Base-by-base conservation (phyloP, 2,888 invertebrate species). In the Lithodes maja region DNA sequence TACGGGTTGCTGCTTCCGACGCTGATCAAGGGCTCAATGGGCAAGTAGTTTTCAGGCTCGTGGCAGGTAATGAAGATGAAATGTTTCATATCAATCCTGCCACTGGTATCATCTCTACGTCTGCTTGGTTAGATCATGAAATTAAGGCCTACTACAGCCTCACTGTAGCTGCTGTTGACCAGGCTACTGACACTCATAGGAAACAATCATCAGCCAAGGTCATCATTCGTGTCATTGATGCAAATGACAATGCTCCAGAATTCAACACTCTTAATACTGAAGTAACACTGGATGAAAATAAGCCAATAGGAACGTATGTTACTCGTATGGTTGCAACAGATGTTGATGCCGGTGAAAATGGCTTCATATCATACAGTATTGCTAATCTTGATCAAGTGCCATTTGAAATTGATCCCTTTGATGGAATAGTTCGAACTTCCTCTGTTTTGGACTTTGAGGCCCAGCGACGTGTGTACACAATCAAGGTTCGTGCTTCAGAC, bases 341-440 rank as follows among this genome's bases (percentile, higher is more conserved):
- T 94, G 96, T 95, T 15, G 99, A 99, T 94, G 96, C 97, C 0
- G 98, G 98, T 0, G 98, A 99, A 93, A 99, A 98, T 94, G 98
- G 98, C 0, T 98, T 98, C 94, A 96, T 99, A 92, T 98, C 98
- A 0, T 99, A 98, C 94, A 97, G 97, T 92, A 97, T 99, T 92
- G 97, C 97, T 84, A 98, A 98, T 94, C 74, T 85, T 9, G 92
- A 92, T 68, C 96, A 96, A 87, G 97, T 98, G 15, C 99, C 99
- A 15, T 99, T 99, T 94, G 97, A 97, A 92, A 97, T 99, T 81
- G 98, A 99, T 93, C 98, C 97, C 93, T 98, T 98, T 94, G 96
- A 97, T 5, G 99, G 99, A 0, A 95, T 97, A 53, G 96, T 99
- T 12, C 96, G 96, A 92, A 97, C 98, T 0, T 97, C 96, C 1